Percentiles rank a stretch among this genome's conserved stretches.
phyloP scores from a whole-genome alignment of 2,888 invertebrate genomes.

The Cerastoderma edule region DNA sequence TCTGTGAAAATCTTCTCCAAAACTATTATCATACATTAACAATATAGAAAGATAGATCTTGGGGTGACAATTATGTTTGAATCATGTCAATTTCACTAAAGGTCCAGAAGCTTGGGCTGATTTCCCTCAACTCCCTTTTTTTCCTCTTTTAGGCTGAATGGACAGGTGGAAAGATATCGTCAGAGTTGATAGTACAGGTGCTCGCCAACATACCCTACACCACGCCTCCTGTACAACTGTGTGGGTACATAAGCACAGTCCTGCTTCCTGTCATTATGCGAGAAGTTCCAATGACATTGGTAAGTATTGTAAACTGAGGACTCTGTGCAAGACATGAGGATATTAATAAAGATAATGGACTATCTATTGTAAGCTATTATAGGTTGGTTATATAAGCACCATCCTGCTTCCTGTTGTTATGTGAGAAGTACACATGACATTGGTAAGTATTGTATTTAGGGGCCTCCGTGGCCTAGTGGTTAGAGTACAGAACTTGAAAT shows the following conservation, averaged over 20 bases:
- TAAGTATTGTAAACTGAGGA: slow-evolving; percentile 44
- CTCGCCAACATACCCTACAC: slow-evolving; percentile 69
- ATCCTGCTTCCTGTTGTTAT: too few relatives aligned
- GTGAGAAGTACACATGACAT: too few relatives aligned
- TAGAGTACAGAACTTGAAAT: too few relatives aligned
- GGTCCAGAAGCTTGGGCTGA: neutral
- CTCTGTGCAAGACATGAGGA: too few relatives aligned
- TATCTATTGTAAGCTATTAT: too few relatives aligned
- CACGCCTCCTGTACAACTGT: slow-evolving; percentile 58
- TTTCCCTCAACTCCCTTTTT: neutral
- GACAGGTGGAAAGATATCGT: slow-evolving; percentile 51
- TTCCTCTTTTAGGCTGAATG: slow-evolving; percentile 62
- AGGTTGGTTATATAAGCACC: too few relatives aligned
- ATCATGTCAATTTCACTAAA: too few relatives aligned
- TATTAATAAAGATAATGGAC: too few relatives aligned
- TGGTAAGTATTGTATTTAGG: too few relatives aligned
- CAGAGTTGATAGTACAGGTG: slow-evolving; percentile 66
- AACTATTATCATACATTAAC: neutral
- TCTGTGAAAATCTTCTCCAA: neutral
- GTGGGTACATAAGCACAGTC: slow-evolving; percentile 69
- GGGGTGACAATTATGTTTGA: too few relatives aligned
- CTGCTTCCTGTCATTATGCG: slow-evolving; percentile 73
- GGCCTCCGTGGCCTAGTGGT: too few relatives aligned
- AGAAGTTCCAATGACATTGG: slow-evolving; percentile 70
- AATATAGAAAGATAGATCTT: too few relatives aligned